Evolutionary conservation across 2,888 invertebrate species (phyloP).

Genomic region (Drosophila sordidapex): DNA sequence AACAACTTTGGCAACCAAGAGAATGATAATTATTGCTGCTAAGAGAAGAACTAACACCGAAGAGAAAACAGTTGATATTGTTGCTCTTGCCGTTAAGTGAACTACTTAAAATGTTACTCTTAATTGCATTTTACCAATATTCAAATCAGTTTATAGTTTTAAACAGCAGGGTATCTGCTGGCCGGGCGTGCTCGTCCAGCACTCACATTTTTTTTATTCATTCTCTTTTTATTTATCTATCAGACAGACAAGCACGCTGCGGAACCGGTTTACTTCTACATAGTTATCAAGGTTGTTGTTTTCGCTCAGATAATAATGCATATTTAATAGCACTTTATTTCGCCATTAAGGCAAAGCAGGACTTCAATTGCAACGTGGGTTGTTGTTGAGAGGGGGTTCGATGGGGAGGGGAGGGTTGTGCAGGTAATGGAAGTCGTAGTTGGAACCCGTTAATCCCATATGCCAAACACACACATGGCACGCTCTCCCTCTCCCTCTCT

Average conservation of each 20-base stretch:
- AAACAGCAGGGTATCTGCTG: neutral
- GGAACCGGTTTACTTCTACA: conserved; percentile 46
- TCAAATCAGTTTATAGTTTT: neutral
- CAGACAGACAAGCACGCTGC: neutral
- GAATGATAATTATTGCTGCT: neutral
- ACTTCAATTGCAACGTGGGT: conserved; percentile 27
- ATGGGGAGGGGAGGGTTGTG: neutral
- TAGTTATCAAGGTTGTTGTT: conserved; percentile 60
- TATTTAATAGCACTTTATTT: conserved; percentile 54
- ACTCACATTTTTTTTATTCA: neutral
- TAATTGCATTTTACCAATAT: neutral
- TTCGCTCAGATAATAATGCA: conserved; percentile 53
- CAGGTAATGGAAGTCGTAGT: neutral
- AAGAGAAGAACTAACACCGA: neutral
- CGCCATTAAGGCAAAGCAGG: conserved; percentile 8
- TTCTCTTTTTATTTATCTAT: neutral
- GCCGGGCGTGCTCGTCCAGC: neutral
- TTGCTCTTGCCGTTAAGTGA: neutral
- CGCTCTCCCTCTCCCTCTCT: neutral
- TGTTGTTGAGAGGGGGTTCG: neutral
- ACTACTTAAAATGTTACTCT: neutral
- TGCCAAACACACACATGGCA: conserved; percentile 26
- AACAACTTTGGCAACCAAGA: neutral
- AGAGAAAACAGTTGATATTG: neutral
- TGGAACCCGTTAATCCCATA: conserved; percentile 10